Percentiles rank a stretch among this genome's conserved stretches.
These are phyloP conservation scores for Bucorvus abyssinicus DNA, from an alignment of 2,797 vertebrate genomes.

Conservation along the genomic window DNA sequence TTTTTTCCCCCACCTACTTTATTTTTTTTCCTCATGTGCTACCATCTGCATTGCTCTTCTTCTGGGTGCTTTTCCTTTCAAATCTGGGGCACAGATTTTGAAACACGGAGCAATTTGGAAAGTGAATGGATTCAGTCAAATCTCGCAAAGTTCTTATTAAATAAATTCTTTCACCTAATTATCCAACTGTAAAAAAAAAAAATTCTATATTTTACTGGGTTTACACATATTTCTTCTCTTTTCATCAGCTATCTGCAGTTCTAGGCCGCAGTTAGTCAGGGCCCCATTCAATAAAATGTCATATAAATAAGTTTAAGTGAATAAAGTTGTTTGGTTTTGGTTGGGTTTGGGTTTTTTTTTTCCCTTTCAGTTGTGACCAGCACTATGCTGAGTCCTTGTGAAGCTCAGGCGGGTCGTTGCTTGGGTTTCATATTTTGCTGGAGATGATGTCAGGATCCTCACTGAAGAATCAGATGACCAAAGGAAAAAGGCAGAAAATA, in stretches of 20 bases:
- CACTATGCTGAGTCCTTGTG: neutral
- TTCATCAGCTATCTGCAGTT: neutral
- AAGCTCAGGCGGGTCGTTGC: neutral
- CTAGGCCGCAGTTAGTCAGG: neutral
- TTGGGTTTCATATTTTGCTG: neutral
- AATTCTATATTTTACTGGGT: neutral
- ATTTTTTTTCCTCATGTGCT: neutral
- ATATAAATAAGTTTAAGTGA: neutral
- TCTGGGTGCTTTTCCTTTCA: neutral
- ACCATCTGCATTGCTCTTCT: neutral
- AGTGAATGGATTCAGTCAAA: neutral
- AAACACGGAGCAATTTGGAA: neutral
- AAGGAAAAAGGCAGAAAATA: neutral
- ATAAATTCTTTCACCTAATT: neutral
- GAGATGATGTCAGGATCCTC: neutral
- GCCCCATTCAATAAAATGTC: neutral
- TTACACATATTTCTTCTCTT: neutral
- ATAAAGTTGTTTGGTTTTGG: neutral
- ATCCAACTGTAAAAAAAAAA: neutral
- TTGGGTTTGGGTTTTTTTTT: neutral
- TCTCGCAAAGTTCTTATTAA: neutral
- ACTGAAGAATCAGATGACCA: neutral
- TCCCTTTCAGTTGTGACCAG: neutral
- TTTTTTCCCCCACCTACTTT: neutral
- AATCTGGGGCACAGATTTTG: neutral